These are phyloP conservation scores for Brienomyrus brachyistius DNA, from an alignment of 2,113 vertebrate genomes.

Conservation along the genomic window DNA sequence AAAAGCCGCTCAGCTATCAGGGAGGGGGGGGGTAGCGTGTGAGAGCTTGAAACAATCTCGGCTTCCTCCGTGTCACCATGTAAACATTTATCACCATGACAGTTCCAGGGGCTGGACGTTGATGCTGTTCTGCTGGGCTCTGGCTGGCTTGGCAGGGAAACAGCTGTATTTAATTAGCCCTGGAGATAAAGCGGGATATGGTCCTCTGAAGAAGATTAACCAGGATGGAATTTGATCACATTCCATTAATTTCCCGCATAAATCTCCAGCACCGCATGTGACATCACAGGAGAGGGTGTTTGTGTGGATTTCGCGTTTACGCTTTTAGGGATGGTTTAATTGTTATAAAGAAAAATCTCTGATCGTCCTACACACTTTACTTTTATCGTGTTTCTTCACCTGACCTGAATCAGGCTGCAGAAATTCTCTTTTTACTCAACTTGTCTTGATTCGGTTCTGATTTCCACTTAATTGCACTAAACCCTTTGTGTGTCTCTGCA, in stretches of 20 bases:
- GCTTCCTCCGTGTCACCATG: constrained; percentile 37
- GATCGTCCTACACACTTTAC: not conserved
- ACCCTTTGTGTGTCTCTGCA: not conserved
- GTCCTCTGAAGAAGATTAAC: constrained; percentile 66
- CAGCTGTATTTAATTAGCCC: constrained; percentile 73
- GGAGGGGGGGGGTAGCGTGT: constrained; percentile 55
- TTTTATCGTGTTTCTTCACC: not conserved
- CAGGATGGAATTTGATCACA: constrained; percentile 71
- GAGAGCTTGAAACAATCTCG: constrained; percentile 65
- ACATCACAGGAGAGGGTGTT: constrained; percentile 44
- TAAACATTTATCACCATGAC: constrained; percentile 72
- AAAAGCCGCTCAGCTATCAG: constrained; percentile 49
- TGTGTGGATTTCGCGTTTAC: constrained; percentile 50
- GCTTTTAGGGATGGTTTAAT: constrained; percentile 25
- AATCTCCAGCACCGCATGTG: constrained; percentile 65
- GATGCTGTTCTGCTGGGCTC: constrained; percentile 61
- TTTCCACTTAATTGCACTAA: not conserved
- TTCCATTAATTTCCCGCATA: constrained; percentile 74
- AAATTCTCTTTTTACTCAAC: not conserved
- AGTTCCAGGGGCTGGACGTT: constrained; percentile 48
- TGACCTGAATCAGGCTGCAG: not conserved
- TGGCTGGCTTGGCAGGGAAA: constrained; percentile 61
- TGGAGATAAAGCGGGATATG: constrained; percentile 67
- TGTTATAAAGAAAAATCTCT: not conserved
- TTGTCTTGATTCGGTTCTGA: not conserved